phyloP scores from a whole-genome alignment of 2,888 invertebrate genomes.

The Drosophila planitibia region DNA sequence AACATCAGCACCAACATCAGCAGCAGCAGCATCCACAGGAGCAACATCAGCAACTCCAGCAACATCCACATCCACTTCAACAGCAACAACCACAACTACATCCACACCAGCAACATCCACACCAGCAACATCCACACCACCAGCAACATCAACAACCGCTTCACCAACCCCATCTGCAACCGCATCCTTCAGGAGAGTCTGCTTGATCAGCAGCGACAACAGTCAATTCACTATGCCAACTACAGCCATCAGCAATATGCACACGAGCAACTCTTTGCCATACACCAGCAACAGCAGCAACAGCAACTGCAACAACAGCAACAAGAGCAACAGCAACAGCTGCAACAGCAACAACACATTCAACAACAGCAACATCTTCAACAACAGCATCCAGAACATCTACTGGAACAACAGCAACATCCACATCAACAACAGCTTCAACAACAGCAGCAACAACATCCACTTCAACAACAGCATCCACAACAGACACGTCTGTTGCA shows the following conservation, averaged over 20 bases:
- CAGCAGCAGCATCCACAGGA: conserved; percentile 15
- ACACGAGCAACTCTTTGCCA: conserved; percentile 63
- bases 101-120: conserved; percentile 25
- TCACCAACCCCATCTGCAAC: conserved; percentile 7
- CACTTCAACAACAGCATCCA: conserved; percentile 63
- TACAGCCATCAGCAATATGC: conserved; percentile 68
- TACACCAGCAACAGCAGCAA: conserved; percentile 46
- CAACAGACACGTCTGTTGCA: conserved; percentile 58
- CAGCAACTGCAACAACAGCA: conserved; percentile 7
- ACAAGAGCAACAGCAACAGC: not conserved
- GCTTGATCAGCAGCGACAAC: conserved; percentile 34
- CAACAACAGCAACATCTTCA: conserved; percentile 41
- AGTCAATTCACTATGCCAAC: conserved; percentile 49
- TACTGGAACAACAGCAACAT: not conserved
- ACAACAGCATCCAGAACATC: conserved; percentile 23
- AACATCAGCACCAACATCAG: conserved; percentile 23
- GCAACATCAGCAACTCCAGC: conserved; percentile 14
- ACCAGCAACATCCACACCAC: conserved; percentile 11
- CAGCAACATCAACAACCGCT: conserved; percentile 24
- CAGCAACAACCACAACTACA: conserved; percentile 6
- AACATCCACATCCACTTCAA: conserved; percentile 17
- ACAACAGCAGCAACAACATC: conserved; percentile 3
- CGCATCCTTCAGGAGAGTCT: conserved; percentile 34
- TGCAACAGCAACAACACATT: conserved; percentile 8
- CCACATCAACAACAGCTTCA: conserved; percentile 21